Base-by-base conservation (phyloP, 2,797 vertebrate species). In the Gymnocypris eckloni region DNA sequence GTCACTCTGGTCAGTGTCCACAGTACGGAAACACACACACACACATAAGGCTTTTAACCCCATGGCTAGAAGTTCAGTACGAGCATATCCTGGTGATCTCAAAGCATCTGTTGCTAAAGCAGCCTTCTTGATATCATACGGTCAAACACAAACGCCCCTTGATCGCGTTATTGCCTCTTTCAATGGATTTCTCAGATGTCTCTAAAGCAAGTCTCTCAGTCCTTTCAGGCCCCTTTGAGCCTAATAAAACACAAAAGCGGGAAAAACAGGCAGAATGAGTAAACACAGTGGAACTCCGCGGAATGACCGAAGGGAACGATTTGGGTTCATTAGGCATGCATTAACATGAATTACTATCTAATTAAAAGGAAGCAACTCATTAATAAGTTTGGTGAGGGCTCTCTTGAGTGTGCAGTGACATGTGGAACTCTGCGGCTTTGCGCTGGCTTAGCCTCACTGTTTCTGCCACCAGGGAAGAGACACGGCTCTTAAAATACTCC, bases 341-440 rank as follows among this genome's bases (percentile, higher is more conserved):
- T 96, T 95, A 95, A 95, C 95, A 96, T 95, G 94, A 95, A 95
- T 95, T 94, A 95, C 93, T 95, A 93, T 95, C 94, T 95, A 95
- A 95, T 95, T 95, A 94, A 94, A 95, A 95, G 94, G 92, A 95
- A 95, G 94, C 93, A 94, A 93, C 93, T 96, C 93, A 94, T 95
- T 95, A 94, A 95, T 95, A 95, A 95, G 93, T 96, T 95, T 94
- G 91, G 91, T 86, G 92, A 92, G 93, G 93, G 93, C 93, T 94
- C 90, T 94, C 90, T 89, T 82, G 88, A 90, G 92, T 91, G 89
- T 84, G 86, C 82, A 71, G 87, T 85, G 88, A 89, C 86, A 88
- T 87, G 85, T 66, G 77, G 56, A 76, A 59, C 64, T 69, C 64
- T 72, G 48, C 59, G 13, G 56, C 41, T 83, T 79, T 88, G 50